These are phyloP conservation scores for Sebastes dallii DNA, from an alignment of 2,797 vertebrate species.

Conservation along the genomic window DNA sequence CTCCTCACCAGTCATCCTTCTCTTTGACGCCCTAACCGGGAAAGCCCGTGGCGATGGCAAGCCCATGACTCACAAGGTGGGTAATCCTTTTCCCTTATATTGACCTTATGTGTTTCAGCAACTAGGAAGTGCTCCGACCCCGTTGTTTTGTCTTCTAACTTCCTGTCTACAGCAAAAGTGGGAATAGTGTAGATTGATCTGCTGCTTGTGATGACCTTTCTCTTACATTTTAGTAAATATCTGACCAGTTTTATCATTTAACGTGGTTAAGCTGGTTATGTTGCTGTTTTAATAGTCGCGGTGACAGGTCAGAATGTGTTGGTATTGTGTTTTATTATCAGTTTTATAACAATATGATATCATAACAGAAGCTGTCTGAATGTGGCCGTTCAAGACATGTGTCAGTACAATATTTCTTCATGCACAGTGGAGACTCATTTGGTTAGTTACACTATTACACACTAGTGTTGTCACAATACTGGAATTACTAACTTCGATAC, in stretches of 20 bases:
- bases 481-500: no score
- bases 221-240: no score
- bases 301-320: not conserved
- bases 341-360: not conserved
- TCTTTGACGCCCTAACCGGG: slow-evolving; percentile 92
- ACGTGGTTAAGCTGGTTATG: not conserved
- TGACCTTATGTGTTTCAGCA: not conserved
- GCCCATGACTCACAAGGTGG: slow-evolving; percentile 91
- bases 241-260: not conserved
- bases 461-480: no score
- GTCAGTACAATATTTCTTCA: not conserved
- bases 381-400: not conserved
- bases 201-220: not conserved
- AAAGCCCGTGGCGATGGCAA: slow-evolving; percentile 92
- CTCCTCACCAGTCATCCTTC: slow-evolving; percentile 84
- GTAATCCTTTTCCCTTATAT: slow-evolving; percentile 7
- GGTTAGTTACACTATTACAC: not conserved
- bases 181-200: not conserved
- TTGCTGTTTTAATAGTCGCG: not conserved
- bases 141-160: not conserved
- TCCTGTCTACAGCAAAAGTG: not conserved
- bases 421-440: not conserved
- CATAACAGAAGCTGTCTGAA: not conserved
- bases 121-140: not conserved
- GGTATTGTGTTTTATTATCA: not conserved